A percentile compares a stretch with the other conserved stretches of the same genome.
Conservation (phyloP, 1,140 invertebrate genomes). For the Apis mellifera region Amel_HAv3.1 CM009932.2:3319501-3320000, state of each 20-base stretch:
- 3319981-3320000: not conserved
- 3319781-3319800: not conserved
- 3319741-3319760: not conserved
- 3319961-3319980: not conserved
- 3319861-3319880: not conserved
- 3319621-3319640: not conserved
- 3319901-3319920: not conserved
- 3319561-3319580: not conserved
- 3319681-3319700: slow-evolving; percentile 23
- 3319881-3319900: slow-evolving; percentile 6
- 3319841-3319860: not conserved
- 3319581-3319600: slow-evolving; percentile 15
- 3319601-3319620: not conserved
- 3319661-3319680: not conserved
- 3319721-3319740: not conserved
- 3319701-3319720: not conserved
- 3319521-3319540: not conserved
- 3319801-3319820: not conserved
- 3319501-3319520: accelerated
- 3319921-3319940: not conserved
- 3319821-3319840: not conserved
- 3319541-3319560: not conserved
- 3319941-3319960: not conserved
- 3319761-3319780: not conserved
- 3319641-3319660: not conserved